A percentile compares a stretch with the other conserved stretches of the same genome.
Evolutionary conservation across 2,797 vertebrate species (phyloP).

Genomic region (Vireo griseus): DNA sequence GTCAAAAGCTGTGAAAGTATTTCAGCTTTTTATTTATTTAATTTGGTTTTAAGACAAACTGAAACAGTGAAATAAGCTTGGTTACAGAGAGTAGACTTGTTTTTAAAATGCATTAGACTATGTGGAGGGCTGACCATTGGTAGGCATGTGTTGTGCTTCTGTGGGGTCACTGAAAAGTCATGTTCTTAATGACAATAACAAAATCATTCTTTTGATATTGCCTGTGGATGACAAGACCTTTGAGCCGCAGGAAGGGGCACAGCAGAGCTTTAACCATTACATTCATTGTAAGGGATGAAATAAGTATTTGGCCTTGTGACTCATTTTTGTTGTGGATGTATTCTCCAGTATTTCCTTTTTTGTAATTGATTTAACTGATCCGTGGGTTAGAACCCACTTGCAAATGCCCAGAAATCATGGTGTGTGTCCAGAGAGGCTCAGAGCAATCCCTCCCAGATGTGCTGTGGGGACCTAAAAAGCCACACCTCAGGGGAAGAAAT

Average conservation of each 20-base stretch:
- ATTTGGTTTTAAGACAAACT: not conserved
- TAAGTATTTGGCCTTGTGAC: not conserved
- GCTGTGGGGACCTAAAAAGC: not conserved
- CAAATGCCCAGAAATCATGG: not conserved
- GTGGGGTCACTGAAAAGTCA: not conserved
- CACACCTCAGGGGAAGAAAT: not conserved
- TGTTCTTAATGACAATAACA: not conserved
- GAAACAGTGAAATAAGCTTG: not conserved
- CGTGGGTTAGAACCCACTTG: not conserved
- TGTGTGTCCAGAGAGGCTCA: not conserved
- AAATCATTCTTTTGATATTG: not conserved
- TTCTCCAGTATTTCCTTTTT: not conserved
- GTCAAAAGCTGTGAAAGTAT: not conserved
- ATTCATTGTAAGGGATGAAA: not conserved
- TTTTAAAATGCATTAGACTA: not conserved
- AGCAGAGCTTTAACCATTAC: not conserved
- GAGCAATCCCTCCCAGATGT: not conserved
- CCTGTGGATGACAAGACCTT: not conserved
- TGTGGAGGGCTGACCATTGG: not conserved
- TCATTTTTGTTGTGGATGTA: accelerated
- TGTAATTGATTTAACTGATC: not conserved
- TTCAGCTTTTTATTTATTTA: not conserved
- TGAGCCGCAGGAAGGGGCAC: not conserved
- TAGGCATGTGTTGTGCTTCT: not conserved
- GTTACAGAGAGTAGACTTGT: not conserved